phyloP scores from a whole-genome alignment of 2,113 vertebrate genomes.

The Cepphus grylle region DNA sequence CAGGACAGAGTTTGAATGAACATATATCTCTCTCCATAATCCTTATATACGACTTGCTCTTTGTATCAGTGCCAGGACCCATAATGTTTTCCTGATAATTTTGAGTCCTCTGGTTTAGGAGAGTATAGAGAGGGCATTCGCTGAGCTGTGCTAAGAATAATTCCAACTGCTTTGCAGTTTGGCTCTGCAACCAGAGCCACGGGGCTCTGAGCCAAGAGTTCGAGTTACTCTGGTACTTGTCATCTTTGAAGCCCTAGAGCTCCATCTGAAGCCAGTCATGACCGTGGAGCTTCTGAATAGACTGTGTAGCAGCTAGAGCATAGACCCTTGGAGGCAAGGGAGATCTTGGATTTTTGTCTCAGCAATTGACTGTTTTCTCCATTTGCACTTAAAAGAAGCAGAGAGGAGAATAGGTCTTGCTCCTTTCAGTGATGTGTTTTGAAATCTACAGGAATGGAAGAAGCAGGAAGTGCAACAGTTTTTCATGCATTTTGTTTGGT shows the following conservation, averaged over 20 bases:
- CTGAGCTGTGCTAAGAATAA: conserved; percentile 64
- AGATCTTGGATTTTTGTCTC: not conserved
- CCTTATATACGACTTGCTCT: not conserved
- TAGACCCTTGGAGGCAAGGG: not conserved
- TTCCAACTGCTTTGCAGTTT: conserved; percentile 59
- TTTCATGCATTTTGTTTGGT: not conserved
- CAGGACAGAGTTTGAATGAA: conserved; percentile 14
- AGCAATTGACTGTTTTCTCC: not conserved
- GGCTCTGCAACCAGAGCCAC: conserved; percentile 57
- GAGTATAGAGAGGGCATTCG: conserved; percentile 38
- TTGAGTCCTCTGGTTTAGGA: conserved; percentile 24
- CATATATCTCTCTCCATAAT: not conserved
- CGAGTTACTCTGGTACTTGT: conserved; percentile 46
- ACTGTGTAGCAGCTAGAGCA: not conserved
- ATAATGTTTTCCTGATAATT: conserved; percentile 42
- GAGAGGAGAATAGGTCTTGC: not conserved
- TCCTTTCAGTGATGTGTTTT: not conserved
- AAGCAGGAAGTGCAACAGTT: not conserved
- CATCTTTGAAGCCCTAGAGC: conserved; percentile 54
- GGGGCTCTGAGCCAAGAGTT: conserved; percentile 48
- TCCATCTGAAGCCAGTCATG: conserved; percentile 54
- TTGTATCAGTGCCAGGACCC: not conserved
- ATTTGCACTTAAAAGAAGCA: not conserved
- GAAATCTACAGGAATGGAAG: not conserved
- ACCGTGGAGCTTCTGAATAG: not conserved